phyloP scores from a whole-genome alignment of 2,888 invertebrate species.

The Barypeithes pellucidus region DNA sequence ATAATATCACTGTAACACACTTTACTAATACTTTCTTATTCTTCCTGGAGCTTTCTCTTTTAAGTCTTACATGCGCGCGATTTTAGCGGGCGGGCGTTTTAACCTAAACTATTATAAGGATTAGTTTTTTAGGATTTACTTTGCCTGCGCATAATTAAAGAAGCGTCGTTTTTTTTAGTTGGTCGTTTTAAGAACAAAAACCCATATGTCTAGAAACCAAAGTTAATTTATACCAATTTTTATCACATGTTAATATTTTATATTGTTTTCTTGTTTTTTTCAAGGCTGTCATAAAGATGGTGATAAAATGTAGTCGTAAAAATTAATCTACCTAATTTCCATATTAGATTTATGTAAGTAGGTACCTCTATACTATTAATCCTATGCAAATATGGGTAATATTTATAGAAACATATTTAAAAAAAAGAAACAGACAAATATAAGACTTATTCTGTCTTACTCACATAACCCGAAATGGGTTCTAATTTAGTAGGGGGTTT shows the following conservation, averaged over 20 bases:
- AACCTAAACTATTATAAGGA: background rate
- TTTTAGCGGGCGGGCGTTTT: background rate
- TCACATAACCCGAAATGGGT: no score
- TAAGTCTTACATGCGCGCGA: constrained; percentile 7
- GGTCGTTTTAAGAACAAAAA: no score
- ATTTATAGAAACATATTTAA: no score
- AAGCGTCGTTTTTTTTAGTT: no score
- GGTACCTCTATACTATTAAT: no score
- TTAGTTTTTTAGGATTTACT: no score
- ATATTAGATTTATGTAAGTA: background rate
- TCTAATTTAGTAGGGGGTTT: no score
- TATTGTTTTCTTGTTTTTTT: background rate
- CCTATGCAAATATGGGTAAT: no score
- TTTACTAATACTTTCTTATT: constrained; percentile 39
- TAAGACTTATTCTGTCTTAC: no score
- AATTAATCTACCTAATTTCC: background rate
- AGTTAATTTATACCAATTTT: background rate
- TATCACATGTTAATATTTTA: background rate
- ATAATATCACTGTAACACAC: constrained; percentile 9
- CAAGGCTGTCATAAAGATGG: background rate
- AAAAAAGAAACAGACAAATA: no score
- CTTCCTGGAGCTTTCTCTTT: constrained; percentile 32
- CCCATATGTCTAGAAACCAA: background rate
- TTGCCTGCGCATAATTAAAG: no score
- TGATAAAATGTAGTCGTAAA: background rate